phyloP scores from a whole-genome alignment of 30 jellyfish, hydroid and myxozoan species.

The Cassiopea xamachana region DNA sequence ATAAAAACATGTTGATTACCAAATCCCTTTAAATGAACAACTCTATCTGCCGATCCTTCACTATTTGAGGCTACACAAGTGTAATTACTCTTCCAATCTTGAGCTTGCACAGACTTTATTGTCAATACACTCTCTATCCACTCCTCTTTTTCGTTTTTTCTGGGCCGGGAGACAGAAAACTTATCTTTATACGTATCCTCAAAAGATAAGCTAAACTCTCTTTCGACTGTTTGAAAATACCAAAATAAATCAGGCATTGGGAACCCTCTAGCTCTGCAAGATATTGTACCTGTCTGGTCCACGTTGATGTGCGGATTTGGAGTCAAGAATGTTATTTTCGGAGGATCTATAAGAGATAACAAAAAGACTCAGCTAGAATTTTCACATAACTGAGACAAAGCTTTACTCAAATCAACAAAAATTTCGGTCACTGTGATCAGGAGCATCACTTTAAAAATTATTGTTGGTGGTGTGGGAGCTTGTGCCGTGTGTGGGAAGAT shows the following conservation, averaged over 20 bases:
- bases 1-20: slow-evolving; percentile 28
- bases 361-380: no score
- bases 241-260: slow-evolving; percentile 58
- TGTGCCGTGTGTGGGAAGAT: no score
- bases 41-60: slow-evolving; percentile 29
- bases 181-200: slow-evolving; percentile 15
- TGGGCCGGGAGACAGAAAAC: slow-evolving; percentile 33
- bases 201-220: not conserved
- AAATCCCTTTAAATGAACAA: slow-evolving; percentile 45
- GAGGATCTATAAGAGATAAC: slow-evolving; percentile 36
- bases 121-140: slow-evolving; percentile 25
- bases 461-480: no score
- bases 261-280: slow-evolving; percentile 64
- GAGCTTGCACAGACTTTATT: slow-evolving; percentile 25
- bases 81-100: slow-evolving; percentile 39
- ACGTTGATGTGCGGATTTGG: slow-evolving; percentile 60
- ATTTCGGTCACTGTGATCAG: no score
- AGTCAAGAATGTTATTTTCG: slow-evolving; percentile 19
- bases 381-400: no score
- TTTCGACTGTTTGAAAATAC: slow-evolving; percentile 22
- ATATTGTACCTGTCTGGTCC: slow-evolving; percentile 39
- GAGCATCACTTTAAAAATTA: no score
- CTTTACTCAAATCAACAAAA: no score
- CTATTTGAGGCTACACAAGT: slow-evolving; percentile 71
- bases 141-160: slow-evolving; percentile 1